Base-by-base conservation (phyloP, 2,797 vertebrate genomes). In the Rhadinocentrus ornatus region DNA sequence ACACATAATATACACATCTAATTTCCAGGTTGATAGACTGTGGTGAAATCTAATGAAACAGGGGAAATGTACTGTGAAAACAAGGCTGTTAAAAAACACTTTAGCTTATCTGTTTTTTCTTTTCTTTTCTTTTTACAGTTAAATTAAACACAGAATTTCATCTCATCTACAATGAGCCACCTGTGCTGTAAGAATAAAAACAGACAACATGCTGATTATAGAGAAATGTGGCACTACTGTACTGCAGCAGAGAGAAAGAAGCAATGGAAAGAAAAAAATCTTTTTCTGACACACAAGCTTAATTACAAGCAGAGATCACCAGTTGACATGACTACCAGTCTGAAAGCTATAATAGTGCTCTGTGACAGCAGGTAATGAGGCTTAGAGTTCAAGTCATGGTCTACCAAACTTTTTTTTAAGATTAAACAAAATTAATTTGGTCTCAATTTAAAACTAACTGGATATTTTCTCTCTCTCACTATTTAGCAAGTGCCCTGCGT, bases 371-470 rank as follows among this genome's bases (percentile, higher is more conserved):
- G 71, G 55, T 77, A 77, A 77, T 73, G 59, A 81, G 62, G 61
- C 71, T 62, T 50, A 24, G 65, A 73, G 75, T 83, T 85, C 29
- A 71, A 61, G 32, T 65, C 2, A 20, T 66, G 74, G 65, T 46
- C 60, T 60, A 65, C 31, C 66, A 66, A 88, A 86, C 78, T 81
- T 88, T 41, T 84, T 77, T 73, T 74, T 87, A 77, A 74, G 52
- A 86, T 85, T 78, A 50, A 72, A 73, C 50, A 44, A 69, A 83
- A 83, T 75, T 75, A 87, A 89, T 90, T 80, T 92, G 91, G 86
- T 88, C 89, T 89, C 81, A 75, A 81, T 93, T 90, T 77, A 37
- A 48, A 71, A 70, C 56, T 24, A 62, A 80, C 73, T 67, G 61
- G 57, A 54, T 82, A 61, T 73, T 90, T 84, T 50, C n/a, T 70